Evolutionary conservation across 2,113 vertebrate genomes (phyloP).

Genomic region (Phrynosoma blainvillii): DNA sequence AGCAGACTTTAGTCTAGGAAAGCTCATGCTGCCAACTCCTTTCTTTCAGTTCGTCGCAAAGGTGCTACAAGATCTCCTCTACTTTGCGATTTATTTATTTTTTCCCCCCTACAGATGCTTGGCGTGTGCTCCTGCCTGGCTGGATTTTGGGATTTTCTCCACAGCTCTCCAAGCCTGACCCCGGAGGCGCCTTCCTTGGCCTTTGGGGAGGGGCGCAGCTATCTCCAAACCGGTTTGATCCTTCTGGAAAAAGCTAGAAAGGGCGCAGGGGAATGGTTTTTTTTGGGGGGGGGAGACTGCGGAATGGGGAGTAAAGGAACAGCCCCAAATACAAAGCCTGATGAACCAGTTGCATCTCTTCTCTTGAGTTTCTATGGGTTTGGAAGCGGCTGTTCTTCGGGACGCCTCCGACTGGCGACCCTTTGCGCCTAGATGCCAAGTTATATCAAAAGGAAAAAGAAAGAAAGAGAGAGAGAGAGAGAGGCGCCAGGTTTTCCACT

Average conservation of each 20-base stretch:
- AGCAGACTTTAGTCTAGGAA: too few species aligned
- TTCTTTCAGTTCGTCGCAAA: too few species aligned
- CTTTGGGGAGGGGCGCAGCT: conserved; percentile 62
- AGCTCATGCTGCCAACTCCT: too few species aligned
- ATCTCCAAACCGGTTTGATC: conserved; percentile 71
- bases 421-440: conserved; percentile 64
- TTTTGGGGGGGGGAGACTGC: too few species aligned
- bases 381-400: conserved; percentile 55
- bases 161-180: not conserved
- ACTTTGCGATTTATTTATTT: too few species aligned
- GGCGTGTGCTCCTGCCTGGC: too few species aligned
- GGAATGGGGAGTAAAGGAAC: not conserved
- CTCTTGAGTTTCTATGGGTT: conserved; percentile 61
- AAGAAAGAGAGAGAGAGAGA: conserved; percentile 23
- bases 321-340: conserved; percentile 64
- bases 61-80: too few species aligned
- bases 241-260: conserved; percentile 58
- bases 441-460: too few species aligned
- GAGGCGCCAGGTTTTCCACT: conserved; percentile 43
- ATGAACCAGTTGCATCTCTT: conserved; percentile 65
- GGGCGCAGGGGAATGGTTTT: conserved; percentile 46
- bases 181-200: conserved; percentile 55
- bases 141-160: conserved; percentile 20
- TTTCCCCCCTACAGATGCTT: too few species aligned
- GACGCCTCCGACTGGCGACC: conserved; percentile 51